Base-by-base conservation (phyloP, 2,113 vertebrate species). In the Poeciliopsis retropinna region DNA sequence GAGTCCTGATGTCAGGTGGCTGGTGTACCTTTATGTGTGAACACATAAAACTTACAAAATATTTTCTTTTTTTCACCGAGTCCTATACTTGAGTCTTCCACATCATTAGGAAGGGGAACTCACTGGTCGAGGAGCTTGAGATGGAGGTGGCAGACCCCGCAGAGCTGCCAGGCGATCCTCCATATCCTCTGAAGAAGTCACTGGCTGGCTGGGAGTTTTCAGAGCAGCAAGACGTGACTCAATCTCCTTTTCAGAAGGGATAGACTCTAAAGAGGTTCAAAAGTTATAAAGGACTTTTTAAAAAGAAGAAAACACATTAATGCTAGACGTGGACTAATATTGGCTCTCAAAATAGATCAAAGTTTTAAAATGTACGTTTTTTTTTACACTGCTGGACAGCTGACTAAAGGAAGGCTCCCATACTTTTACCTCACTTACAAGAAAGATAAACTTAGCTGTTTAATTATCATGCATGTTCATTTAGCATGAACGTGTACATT, bases 141-240 rank as follows among this genome's bases (percentile, higher is more conserved):
- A 95, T 75, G 95, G 93, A 54, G 75, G 91, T 17, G 75, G 72
- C 79, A 92, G 94, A 64, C 96, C 97, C 81, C 95, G 95, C 57
- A 99, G 83, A 22, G 82, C 88, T 34, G 97, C 96, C 86, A 99
- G 91, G 0, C 96, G 96, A 60, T 96, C 93, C 86, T 98, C 96
- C 93, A 98, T 96, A 61, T 98, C 96, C 66, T 85, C 73, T 1
- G 89, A 71, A 66, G 97, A 97, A 70, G 95, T 95, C 82, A 96
- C 85, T n/a, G 94, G 88, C 73, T 89, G 85, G 39, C 63, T 60
- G 76, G 93, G 88, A 61, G 93, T 92, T 90, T 94, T 97, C 70
- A 99, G 89, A 0, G 96, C 96, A 64, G 96, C 95, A 66, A 99
- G 94, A 14, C 98, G 96, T 72, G 96, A 91, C 90, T 98, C 98